phyloP scores from a whole-genome alignment of 2,113 vertebrate species.

The Rhodinocichla rosea region DNA sequence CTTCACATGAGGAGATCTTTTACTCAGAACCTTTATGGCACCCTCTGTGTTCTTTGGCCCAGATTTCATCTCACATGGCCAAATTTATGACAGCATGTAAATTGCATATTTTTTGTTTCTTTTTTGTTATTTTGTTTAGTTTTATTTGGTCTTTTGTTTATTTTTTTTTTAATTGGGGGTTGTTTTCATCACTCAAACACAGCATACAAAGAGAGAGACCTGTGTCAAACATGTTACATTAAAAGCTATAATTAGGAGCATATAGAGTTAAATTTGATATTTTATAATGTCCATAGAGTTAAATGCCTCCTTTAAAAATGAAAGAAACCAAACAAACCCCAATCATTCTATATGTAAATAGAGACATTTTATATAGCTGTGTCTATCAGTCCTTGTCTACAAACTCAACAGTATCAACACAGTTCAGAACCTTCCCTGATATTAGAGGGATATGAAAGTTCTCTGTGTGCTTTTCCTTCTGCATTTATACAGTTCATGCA shows the following conservation, averaged over 20 bases:
- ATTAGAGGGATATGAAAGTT: not conserved
- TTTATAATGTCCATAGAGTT: not conserved
- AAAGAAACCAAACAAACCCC: not conserved
- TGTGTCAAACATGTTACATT: not conserved
- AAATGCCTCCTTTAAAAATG: not conserved
- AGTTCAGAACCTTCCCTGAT: not conserved
- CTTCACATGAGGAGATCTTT: not conserved
- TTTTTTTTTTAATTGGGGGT: not conserved
- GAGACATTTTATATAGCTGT: not conserved
- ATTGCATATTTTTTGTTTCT: not conserved
- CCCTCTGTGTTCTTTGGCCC: fast-evolving
- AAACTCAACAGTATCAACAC: not conserved
- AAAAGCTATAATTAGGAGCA: not conserved
- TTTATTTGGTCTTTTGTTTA: not conserved
- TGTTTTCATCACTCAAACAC: not conserved
- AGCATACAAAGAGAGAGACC: not conserved
- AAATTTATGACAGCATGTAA: not conserved
- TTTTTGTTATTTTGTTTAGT: not conserved
- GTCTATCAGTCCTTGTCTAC: not conserved
- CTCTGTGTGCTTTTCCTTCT: not conserved
- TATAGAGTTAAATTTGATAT: not conserved
- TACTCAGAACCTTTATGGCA: not conserved
- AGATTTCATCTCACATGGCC: not conserved
- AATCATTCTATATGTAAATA: not conserved
- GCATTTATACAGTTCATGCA: not conserved